Evolutionary conservation across 2,113 vertebrate genomes (phyloP), one percentile per base, ranked within the genome.

Genomic region (Cepphus grylle): DNA sequence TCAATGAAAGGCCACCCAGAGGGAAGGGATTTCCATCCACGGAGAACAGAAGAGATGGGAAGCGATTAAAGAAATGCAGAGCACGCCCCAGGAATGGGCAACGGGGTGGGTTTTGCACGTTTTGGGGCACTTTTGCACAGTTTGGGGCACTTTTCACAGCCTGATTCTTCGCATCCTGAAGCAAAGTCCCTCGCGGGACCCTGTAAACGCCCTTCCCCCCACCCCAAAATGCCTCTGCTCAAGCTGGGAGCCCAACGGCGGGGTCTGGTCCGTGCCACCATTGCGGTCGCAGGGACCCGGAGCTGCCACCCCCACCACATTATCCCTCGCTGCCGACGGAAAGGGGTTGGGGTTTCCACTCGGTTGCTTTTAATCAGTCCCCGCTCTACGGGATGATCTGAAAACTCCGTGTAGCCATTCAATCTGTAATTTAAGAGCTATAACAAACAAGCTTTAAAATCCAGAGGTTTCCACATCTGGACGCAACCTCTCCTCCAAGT

Each of bases 51-150:
- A 40, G 30, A 1, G 0, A 23, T 2, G 29, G 47, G 42, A 40
- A 47, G 73, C 1, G 9, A 21, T 15, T 9, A 23, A 19, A 40
- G 45, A 36, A 30, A 38, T 2, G 8, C 65, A n/a, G 27, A 30
- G 32, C 29, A 3, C 0, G 1, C 3, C 29, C 34, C n/a, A 30
- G 45, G 19, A 62, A n/a, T 0, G 29, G 25, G 9, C 5, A 1
- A 15, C 2, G 2, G 34, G 34, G n/a, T 1, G 3, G 47, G 22
- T 21, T 21, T 21, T 21, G 36, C 36, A 5, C 7, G 3, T 3
- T 20, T 17, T 17, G 79, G 25, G 45, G 20, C 3, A 7, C 12
- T 27, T 36, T 13, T 18, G 40, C 34, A 15, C 16, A n/a, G 22
- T 23, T 69, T 20, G 63, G 32, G 27, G 8, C 21, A 42, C 20